Conservation (phyloP, 2,888 invertebrate genomes). For the Hirtodrosophila trivittata region DNA sequence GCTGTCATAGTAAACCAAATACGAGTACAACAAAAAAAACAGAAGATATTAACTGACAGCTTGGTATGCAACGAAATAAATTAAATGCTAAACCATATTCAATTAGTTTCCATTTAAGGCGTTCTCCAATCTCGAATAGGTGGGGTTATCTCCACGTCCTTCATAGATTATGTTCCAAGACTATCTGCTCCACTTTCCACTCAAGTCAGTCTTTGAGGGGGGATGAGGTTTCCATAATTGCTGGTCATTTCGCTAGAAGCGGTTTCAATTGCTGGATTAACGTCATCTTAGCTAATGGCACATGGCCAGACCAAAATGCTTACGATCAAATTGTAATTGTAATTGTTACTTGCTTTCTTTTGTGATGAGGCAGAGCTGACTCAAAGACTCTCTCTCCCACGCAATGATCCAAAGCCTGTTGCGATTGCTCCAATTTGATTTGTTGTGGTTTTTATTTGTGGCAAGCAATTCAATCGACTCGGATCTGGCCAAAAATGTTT, state of each 20-base stretch:
- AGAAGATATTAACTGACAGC: slow-evolving; percentile 15
- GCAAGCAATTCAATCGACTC: slow-evolving; percentile 40
- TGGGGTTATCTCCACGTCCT: background rate
- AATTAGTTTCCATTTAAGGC: background rate
- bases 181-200: background rate
- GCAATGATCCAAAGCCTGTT: slow-evolving; percentile 23
- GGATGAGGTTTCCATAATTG: no score
- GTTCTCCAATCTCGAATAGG: background rate
- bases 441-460: slow-evolving; percentile 28
- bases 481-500: slow-evolving; percentile 65
- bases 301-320: slow-evolving; percentile 21
- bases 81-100: background rate
- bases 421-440: slow-evolving; percentile 71
- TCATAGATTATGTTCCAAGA: background rate
- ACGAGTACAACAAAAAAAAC: no score
- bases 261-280: slow-evolving; percentile 64
- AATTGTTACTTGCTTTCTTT: slow-evolving; percentile 77
- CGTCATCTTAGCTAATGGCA: slow-evolving; percentile 76
- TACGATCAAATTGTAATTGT: slow-evolving; percentile 51
- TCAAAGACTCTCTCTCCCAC: slow-evolving; percentile 49
- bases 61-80: slow-evolving; percentile 10
- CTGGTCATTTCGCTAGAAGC: slow-evolving; percentile 13
- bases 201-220: no score
- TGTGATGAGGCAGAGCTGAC: slow-evolving; percentile 26
- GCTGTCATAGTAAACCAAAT: background rate